These are phyloP conservation scores for Hyperoodon ampullatus DNA, from an alignment of 2,113 vertebrate genomes.

Conservation along the genomic window DNA sequence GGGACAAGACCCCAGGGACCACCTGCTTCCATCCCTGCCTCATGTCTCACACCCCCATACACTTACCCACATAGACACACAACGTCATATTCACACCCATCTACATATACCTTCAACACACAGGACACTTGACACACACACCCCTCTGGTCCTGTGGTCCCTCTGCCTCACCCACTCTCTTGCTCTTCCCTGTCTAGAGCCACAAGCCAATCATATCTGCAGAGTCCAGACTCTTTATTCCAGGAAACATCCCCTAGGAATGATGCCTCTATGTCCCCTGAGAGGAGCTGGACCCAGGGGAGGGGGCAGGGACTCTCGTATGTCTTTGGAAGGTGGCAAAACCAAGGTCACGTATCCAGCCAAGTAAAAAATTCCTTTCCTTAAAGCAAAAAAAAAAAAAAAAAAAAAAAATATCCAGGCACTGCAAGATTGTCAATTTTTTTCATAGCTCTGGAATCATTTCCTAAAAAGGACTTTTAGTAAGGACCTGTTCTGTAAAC, in stretches of 20 bases:
- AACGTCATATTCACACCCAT: background rate
- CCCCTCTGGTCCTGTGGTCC: fast-evolving
- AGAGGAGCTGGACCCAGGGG: background rate
- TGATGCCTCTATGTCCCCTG: background rate
- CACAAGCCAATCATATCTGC: background rate
- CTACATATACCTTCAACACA: too few species aligned
- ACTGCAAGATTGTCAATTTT: background rate
- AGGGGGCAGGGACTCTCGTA: fast-evolving
- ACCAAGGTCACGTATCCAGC: background rate
- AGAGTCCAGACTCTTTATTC: background rate
- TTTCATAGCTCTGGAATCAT: background rate
- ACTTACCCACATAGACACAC: background rate
- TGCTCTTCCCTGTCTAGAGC: background rate
- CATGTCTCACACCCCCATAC: too few species aligned
- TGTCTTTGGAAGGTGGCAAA: background rate
- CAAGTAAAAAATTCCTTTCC: constrained; percentile 23
- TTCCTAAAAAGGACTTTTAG: constrained; percentile 52
- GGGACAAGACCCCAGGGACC: background rate
- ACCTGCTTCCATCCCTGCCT: background rate
- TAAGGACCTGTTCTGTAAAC: background rate
- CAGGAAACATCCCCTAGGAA: background rate
- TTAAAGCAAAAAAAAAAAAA: background rate
- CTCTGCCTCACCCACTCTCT: fast-evolving
- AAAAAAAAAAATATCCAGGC: background rate
- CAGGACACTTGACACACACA: background rate